Base-by-base conservation (phyloP, 2,797 vertebrate genomes). In the Lutjanus argentimaculatus region DNA sequence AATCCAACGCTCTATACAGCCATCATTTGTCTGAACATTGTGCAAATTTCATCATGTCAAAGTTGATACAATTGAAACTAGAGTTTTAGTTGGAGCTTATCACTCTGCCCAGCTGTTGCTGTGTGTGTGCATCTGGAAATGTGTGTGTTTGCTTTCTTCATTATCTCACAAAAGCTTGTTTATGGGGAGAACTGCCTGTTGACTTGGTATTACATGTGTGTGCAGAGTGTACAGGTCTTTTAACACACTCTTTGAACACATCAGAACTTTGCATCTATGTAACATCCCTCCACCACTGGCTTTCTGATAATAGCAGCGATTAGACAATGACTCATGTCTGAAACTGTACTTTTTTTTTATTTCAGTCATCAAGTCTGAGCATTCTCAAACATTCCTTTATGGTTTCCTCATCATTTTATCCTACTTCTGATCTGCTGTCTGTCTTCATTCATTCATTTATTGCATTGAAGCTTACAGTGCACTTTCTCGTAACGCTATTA, bases 1-100 rank as follows among this genome's bases (percentile, higher is more conserved):
- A 68, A 80, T 19, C 49, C 45, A 72, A 63, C 14, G 12, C 21
- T 77, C 48, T 52, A 40, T 22, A 30, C 16, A 21, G 36, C 51
- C 6, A 30, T 77, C 56, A 46, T 46, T 25, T 40, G 48, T 74
- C 25, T 21, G 2, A 68, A 52, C 2, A 13, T 13, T 36, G 15
- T 48, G 49, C 17, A 55, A 6, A 55, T 19, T 25, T 67, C 51
- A 70, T 68, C 46, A 57, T 22, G 42, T 42, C 22, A 59, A 40
- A 25, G 55, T 15, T 19, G 13, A 45, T 19, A 11, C 11, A 8
- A 56, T 6, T 71, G 12, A 57, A 62, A 76, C 17, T 6, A 12
- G 1, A 55, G 14, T 57, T 6, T n/a, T 42, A 12, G 21, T 43
- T 17, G 21, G 14, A 68, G 56, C 40, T 67, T 14, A 46, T 30